Evolutionary conservation across 2,888 invertebrate genomes (phyloP).

Genomic region (Malthinus flaveolus): DNA sequence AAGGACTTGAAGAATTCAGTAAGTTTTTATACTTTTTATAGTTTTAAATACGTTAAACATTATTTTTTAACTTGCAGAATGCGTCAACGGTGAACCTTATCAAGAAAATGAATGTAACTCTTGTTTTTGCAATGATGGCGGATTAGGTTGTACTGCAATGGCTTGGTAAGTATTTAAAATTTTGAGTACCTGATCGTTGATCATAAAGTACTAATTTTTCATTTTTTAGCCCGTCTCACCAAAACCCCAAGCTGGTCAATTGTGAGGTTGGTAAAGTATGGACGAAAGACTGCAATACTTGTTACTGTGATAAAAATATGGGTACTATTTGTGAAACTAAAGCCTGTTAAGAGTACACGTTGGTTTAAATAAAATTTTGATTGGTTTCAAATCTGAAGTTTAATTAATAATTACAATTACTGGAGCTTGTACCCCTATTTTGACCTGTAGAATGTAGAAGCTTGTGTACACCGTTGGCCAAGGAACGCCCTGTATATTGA

Average conservation of each 20-base stretch:
- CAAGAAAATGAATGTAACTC: background rate
- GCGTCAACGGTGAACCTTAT: background rate
- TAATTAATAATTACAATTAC: no score
- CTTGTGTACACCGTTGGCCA: no score
- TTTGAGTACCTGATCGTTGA: no score
- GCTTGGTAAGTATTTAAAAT: constrained; percentile 2
- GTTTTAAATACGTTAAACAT: no score
- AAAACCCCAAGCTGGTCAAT: background rate
- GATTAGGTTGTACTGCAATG: background rate
- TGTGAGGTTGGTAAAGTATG: background rate
- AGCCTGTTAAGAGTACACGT: background rate
- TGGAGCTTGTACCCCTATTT: no score
- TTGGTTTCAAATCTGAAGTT: no score
- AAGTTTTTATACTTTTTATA: no score
- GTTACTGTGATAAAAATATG: background rate
- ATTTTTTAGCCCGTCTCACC: background rate
- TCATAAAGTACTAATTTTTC: no score
- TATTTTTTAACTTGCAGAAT: background rate
- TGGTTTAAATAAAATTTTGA: background rate
- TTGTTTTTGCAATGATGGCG: background rate
- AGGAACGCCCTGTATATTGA: no score
- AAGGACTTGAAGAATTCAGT: background rate
- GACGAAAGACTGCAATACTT: background rate
- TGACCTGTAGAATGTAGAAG: no score
- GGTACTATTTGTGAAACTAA: background rate